phyloP scores from a whole-genome alignment of 2,888 invertebrate species.

The Pammene aurita region DNA sequence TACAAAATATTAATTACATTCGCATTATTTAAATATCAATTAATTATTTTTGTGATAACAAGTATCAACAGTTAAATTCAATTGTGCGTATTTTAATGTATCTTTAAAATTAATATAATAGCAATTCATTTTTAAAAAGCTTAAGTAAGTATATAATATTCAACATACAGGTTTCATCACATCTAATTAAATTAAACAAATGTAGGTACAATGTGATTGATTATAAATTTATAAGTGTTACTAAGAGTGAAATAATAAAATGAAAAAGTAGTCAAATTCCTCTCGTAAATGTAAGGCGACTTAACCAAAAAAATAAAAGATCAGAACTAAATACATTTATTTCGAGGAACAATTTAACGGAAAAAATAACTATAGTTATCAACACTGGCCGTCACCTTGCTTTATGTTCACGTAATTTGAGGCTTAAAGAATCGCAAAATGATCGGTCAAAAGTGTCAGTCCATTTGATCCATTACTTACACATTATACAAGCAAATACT shows the following conservation, averaged over 20 bases:
- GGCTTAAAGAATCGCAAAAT: constrained; percentile 8
- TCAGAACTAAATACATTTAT: background rate
- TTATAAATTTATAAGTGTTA: no score
- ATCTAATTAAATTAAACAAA: constrained; percentile 3
- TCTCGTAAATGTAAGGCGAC: no score
- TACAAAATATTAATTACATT: constrained; percentile 19
- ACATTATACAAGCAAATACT: constrained; percentile 3
- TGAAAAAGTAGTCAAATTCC: no score
- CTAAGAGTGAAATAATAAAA: no score
- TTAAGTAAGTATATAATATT: background rate
- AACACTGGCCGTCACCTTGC: constrained; percentile 1
- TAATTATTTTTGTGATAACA: constrained; percentile 37
- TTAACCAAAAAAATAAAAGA: background rate
- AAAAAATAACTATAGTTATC: background rate
- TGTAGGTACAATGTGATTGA: background rate
- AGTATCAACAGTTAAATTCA: constrained; percentile 35
- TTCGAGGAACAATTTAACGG: no score
- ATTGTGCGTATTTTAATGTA: constrained; percentile 36
- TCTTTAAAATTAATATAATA: background rate
- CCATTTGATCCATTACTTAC: constrained; percentile 17
- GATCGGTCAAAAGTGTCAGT: constrained; percentile 22
- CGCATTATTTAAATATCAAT: constrained; percentile 13
- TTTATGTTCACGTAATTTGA: constrained; percentile 1
- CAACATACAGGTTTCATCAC: background rate
- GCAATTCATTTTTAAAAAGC: background rate